Percentiles rank a stretch among this genome's conserved stretches.
These are phyloP conservation scores for Macaria liturata DNA, from an alignment of 2,888 invertebrate species.

Conservation along the genomic window DNA sequence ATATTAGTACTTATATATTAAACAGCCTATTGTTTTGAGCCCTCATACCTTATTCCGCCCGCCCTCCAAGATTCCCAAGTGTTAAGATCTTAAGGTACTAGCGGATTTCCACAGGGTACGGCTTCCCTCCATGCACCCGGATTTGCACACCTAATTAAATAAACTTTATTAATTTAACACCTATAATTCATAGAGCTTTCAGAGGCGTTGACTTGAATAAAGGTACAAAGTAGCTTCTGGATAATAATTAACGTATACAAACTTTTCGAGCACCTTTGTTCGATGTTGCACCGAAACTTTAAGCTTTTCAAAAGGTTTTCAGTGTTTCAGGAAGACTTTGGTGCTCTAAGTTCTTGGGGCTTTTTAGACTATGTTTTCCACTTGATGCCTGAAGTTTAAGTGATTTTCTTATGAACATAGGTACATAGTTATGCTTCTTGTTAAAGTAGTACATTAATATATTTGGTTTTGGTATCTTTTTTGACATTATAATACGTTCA, in stretches of 20 bases:
- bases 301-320: constrained; percentile 11
- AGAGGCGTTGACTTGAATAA: constrained; percentile 22
- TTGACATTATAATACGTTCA: too few relatives aligned
- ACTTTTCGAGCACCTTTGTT: constrained; percentile 14
- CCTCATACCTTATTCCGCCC: constrained; percentile 26
- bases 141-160: constrained; percentile 64
- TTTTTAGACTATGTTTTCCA: neutral
- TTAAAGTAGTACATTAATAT: too few relatives aligned
- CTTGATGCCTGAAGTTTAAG: too few relatives aligned
- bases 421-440: too few relatives aligned
- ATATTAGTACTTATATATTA: too few relatives aligned
- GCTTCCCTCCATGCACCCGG: constrained; percentile 50
- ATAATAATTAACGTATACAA: constrained; percentile 11
- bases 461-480: too few relatives aligned
- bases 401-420: too few relatives aligned
- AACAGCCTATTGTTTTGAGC: neutral
- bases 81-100: constrained; percentile 59
- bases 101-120: constrained; percentile 45
- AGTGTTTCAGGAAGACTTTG: constrained; percentile 8
- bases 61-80: constrained; percentile 27
- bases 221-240: constrained; percentile 11
- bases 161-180: constrained; percentile 47
- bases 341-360: neutral
- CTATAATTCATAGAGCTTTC: constrained; percentile 33
- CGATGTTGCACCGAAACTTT: constrained; percentile 6